Conservation (phyloP, 1,140 invertebrate species). For the Heliconius hermathena region DNA sequence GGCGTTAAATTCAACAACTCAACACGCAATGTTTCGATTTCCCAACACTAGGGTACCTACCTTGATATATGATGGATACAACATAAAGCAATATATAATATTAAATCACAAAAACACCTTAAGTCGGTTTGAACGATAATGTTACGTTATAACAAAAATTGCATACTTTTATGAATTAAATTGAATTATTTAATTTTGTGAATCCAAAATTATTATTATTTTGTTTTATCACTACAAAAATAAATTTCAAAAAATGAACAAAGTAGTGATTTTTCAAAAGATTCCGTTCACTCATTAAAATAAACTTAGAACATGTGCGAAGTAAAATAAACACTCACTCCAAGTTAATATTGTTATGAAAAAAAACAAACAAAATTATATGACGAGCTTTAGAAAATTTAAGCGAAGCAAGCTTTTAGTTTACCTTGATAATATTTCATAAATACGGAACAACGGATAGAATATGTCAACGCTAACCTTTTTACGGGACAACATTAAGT, state of each 20-base stretch:
- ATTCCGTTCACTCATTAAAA: not conserved
- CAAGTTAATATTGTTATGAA: not conserved
- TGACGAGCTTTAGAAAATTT: not conserved
- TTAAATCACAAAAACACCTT: too few relatives aligned
- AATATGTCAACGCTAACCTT: not conserved
- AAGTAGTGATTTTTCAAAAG: not conserved
- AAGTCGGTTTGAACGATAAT: too few relatives aligned
- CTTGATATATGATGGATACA: too few relatives aligned
- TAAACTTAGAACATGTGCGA: not conserved
- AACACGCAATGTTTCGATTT: too few relatives aligned
- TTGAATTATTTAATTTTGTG: too few relatives aligned
- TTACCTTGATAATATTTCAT: not conserved
- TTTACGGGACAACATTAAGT: not conserved
- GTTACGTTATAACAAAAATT: too few relatives aligned
- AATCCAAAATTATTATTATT: too few relatives aligned
- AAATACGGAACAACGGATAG: slow-evolving; percentile 1
- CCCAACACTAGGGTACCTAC: too few relatives aligned
- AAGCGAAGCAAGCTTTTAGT: not conserved
- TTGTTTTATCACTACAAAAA: too few relatives aligned
- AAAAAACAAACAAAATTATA: not conserved
- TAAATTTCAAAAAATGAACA: not conserved
- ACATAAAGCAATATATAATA: too few relatives aligned
- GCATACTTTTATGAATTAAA: too few relatives aligned
- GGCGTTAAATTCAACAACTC: too few relatives aligned
- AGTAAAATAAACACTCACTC: not conserved